Conservation (phyloP, 2,797 vertebrate genomes). For the Harpagifer antarcticus region DNA sequence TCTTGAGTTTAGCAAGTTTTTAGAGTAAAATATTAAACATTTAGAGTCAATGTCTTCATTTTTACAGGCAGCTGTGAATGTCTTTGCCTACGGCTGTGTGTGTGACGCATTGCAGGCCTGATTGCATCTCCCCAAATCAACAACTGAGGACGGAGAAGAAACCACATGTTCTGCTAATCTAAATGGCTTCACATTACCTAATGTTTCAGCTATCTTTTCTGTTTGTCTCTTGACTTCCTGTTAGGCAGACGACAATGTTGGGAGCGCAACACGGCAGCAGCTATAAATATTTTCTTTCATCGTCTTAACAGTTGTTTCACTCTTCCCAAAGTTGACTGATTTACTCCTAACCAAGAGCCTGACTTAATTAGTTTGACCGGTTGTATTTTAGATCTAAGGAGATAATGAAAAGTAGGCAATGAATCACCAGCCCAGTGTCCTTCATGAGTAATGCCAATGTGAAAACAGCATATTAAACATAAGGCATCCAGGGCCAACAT, state of each 20-base stretch:
- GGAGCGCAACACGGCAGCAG: background rate
- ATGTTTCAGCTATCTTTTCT: background rate
- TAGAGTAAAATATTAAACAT: constrained; percentile 37
- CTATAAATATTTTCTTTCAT: background rate
- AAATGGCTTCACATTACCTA: constrained; percentile 16
- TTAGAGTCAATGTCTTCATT: constrained; percentile 52
- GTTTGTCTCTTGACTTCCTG: too few species aligned
- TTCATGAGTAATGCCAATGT: background rate
- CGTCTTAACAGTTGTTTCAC: background rate
- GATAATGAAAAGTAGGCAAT: constrained; percentile 7
- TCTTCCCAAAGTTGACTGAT: constrained; percentile 9
- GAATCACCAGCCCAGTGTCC: constrained; percentile 1
- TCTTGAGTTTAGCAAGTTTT: constrained; percentile 11
- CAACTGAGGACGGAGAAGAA: constrained; percentile 26
- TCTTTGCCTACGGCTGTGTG: constrained; percentile 55
- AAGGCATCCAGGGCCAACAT: background rate
- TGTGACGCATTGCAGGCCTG: constrained; percentile 70
- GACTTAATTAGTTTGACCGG: background rate
- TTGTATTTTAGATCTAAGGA: constrained; percentile 4
- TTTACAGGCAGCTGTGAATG: constrained; percentile 71
- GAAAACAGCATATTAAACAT: background rate
- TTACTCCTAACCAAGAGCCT: constrained; percentile 2
- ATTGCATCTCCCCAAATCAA: constrained; percentile 47
- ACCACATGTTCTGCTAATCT: constrained; percentile 20
- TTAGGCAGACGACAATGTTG: background rate